phyloP scores from a whole-genome alignment of 1,140 invertebrate species.

The Archegozetes longisetosus region DNA sequence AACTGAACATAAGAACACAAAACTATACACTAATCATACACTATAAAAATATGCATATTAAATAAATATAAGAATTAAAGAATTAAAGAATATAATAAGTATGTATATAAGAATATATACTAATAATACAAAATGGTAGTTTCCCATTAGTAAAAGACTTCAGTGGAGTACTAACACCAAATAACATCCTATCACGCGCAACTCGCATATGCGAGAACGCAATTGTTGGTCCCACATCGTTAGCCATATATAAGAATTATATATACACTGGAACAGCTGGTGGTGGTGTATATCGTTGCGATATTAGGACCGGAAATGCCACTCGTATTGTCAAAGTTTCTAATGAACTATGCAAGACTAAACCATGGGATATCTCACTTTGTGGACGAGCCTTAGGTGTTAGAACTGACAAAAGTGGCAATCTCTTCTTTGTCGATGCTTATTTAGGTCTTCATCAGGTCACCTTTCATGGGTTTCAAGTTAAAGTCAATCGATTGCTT shows the following conservation, averaged over 20 bases:
- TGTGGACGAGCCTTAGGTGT: conserved; percentile 69
- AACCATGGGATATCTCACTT: conserved; percentile 27
- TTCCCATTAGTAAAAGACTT: conserved; percentile 23
- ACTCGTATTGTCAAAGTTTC: conserved; percentile 14
- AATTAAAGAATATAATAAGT: too few relatives aligned
- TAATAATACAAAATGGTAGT: background rate
- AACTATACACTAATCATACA: too few relatives aligned
- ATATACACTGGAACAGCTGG: conserved; percentile 8
- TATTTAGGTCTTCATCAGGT: conserved; percentile 43
- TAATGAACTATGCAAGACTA: conserved; percentile 1
- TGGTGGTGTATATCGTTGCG: conserved; percentile 2
- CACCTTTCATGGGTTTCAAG: background rate
- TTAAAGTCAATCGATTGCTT: background rate
- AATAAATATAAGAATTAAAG: too few relatives aligned
- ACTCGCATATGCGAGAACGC: conserved; percentile 43
- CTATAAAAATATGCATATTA: too few relatives aligned
- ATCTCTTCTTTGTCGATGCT: conserved; percentile 53
- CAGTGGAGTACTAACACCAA: conserved; percentile 39
- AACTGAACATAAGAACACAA: too few relatives aligned
- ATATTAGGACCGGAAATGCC: conserved; percentile 6
- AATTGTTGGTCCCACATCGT: conserved; percentile 50
- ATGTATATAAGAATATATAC: too few relatives aligned
- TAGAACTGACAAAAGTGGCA: conserved; percentile 49
- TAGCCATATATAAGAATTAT: conserved; percentile 40
- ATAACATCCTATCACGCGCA: conserved; percentile 41